These are phyloP conservation scores for Leucophora obtusa DNA, from an alignment of 2,888 invertebrate genomes.

Conservation along the genomic window DNA sequence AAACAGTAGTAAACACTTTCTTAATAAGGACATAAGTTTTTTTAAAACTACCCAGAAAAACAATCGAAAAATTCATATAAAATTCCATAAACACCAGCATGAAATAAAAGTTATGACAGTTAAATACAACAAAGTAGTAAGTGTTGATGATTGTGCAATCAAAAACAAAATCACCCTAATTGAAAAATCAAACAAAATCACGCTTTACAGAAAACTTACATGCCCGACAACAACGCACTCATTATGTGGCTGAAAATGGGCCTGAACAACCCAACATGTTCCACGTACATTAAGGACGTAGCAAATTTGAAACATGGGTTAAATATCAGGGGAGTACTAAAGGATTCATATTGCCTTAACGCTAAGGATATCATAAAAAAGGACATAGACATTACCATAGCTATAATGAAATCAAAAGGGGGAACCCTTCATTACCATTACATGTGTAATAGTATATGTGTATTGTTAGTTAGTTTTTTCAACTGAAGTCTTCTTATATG, in stretches of 20 bases:
- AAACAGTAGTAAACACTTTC: neutral
- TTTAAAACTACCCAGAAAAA: neutral
- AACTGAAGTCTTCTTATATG: neutral
- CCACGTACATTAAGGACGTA: slow-evolving; percentile 3
- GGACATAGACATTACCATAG: slow-evolving; percentile 45
- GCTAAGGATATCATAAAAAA: slow-evolving; percentile 33
- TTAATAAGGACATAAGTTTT: slow-evolving; percentile 7
- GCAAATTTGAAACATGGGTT: slow-evolving; percentile 47
- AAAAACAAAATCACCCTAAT: slow-evolving; percentile 66
- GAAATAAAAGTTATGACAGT: slow-evolving; percentile 62
- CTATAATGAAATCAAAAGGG: slow-evolving; percentile 10
- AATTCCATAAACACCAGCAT: slow-evolving; percentile 55
- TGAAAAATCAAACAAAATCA: slow-evolving; percentile 73
- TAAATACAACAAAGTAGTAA: slow-evolving; percentile 12
- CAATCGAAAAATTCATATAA: neutral
- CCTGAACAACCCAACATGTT: slow-evolving; percentile 11
- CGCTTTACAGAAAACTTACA: slow-evolving; percentile 61
- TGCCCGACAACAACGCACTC: slow-evolving; percentile 24
- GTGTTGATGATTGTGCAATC: slow-evolving; percentile 61
- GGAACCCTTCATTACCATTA: neutral
- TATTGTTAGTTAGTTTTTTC: neutral
- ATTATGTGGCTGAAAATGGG: slow-evolving; percentile 40
- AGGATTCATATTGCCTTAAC: slow-evolving; percentile 68
- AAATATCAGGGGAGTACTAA: slow-evolving; percentile 75
- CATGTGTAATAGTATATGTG: neutral